These are phyloP conservation scores for Pheosia gnoma DNA, from an alignment of 2,888 invertebrate genomes.

Conservation along the genomic window DNA sequence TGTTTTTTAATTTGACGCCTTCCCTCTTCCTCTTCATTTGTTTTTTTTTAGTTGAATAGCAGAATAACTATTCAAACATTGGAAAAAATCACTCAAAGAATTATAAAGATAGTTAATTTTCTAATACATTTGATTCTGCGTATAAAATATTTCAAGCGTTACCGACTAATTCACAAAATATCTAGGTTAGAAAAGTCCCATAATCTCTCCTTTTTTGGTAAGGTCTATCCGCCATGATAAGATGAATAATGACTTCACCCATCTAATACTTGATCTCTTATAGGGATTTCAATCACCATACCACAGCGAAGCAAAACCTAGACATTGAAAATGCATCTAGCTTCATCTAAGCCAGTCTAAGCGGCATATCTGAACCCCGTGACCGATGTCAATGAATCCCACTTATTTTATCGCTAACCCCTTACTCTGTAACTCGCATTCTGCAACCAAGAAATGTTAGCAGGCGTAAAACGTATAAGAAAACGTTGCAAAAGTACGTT, in stretches of 20 bases:
- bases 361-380: conserved; percentile 63
- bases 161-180: too few relatives aligned
- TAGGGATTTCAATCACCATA: conserved; percentile 2
- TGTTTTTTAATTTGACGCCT: too few relatives aligned
- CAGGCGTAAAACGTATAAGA: neutral
- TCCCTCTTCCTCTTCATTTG: too few relatives aligned
- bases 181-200: too few relatives aligned
- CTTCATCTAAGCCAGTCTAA: conserved; percentile 61
- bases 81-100: too few relatives aligned
- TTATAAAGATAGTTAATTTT: too few relatives aligned
- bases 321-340: conserved; percentile 48
- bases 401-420: conserved; percentile 66
- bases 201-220: too few relatives aligned
- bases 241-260: neutral
- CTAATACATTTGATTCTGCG: too few relatives aligned
- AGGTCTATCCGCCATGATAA: neutral
- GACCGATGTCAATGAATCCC: conserved; percentile 75
- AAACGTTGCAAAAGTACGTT: conserved; percentile 1
- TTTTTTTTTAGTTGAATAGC: too few relatives aligned
- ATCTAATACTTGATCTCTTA: neutral
- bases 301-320: conserved; percentile 25
- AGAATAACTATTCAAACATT: too few relatives aligned
- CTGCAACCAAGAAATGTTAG: conserved; percentile 10
- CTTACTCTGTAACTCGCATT: conserved; percentile 45
- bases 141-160: too few relatives aligned